A percentile compares a stretch with the other conserved stretches of the same genome.
phyloP scores from a whole-genome alignment of 2,797 vertebrate species.

The Anguilla pacifica region DNA sequence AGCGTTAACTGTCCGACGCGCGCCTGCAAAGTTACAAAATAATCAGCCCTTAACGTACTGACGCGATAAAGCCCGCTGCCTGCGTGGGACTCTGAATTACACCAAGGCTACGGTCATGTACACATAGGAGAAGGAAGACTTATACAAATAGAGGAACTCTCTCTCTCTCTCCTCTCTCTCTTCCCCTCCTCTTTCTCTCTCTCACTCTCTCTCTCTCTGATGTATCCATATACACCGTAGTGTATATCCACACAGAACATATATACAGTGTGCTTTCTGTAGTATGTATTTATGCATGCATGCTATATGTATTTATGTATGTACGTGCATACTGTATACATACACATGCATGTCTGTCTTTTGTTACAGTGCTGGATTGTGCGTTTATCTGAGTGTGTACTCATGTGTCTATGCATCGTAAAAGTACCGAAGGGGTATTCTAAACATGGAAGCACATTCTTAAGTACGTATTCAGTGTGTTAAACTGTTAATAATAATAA shows the following conservation, averaged over 20 bases:
- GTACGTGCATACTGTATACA: background rate
- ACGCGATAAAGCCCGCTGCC: constrained; percentile 70
- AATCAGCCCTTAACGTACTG: constrained; percentile 76
- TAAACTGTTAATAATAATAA: background rate
- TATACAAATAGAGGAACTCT: constrained; percentile 54
- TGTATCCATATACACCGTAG: background rate
- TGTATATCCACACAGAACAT: too few relatives aligned
- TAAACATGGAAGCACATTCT: background rate
- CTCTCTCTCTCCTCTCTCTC: background rate
- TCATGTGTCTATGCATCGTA: background rate
- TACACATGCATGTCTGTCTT: too few relatives aligned
- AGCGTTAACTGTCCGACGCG: constrained; percentile 78
- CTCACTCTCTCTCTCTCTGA: background rate
- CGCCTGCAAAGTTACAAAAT: constrained; percentile 75
- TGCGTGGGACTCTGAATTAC: constrained; percentile 68
- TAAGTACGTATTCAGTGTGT: background rate
- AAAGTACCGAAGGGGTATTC: background rate
- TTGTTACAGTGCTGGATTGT: background rate
- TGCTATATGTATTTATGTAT: background rate
- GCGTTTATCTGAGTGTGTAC: background rate
- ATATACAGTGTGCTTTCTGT: too few relatives aligned
- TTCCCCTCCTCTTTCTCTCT: background rate
- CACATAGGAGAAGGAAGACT: constrained; percentile 59
- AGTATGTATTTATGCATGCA: too few relatives aligned
- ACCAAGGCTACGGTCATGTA: constrained; percentile 60